Evolutionary conservation across 2,888 invertebrate species (phyloP).

Genomic region (Crematogaster levior): DNA sequence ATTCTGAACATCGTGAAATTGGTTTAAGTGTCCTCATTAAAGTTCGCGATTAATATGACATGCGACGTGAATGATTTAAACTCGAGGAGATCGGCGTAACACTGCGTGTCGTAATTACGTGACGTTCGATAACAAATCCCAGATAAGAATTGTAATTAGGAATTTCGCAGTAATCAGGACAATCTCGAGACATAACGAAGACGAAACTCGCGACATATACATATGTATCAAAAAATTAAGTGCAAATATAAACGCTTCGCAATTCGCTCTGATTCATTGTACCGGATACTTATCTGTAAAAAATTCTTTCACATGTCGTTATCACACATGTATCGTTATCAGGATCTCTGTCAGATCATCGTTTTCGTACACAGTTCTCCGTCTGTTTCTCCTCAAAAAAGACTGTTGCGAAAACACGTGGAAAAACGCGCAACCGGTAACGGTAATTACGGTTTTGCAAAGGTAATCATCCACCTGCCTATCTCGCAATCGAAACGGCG

Average conservation of each 20-base stretch:
- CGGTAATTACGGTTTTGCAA: conserved; percentile 18
- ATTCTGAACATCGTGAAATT: conserved; percentile 48
- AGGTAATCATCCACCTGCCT: not conserved
- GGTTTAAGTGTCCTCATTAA: conserved; percentile 49
- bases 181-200: not conserved
- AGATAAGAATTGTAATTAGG: not conserved
- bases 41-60: conserved; percentile 55
- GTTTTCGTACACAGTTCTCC: not conserved
- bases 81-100: not conserved
- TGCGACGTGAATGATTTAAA: conserved; percentile 29
- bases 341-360: too few species aligned
- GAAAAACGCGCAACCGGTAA: not conserved
- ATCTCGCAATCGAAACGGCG: conserved; percentile 20
- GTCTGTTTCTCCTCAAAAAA: not conserved
- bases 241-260: not conserved
- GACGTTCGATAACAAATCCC: not conserved
- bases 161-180: not conserved
- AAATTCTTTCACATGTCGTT: not conserved
- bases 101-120: not conserved
- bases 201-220: not conserved
- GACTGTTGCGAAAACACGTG: conserved; percentile 4
- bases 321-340: conserved; percentile 32
- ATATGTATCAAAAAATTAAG: not conserved
- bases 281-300: not conserved
- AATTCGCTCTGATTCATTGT: not conserved